Base-by-base conservation (phyloP, 1,140 invertebrate genomes). In the Parapsyche elsis region DNA sequence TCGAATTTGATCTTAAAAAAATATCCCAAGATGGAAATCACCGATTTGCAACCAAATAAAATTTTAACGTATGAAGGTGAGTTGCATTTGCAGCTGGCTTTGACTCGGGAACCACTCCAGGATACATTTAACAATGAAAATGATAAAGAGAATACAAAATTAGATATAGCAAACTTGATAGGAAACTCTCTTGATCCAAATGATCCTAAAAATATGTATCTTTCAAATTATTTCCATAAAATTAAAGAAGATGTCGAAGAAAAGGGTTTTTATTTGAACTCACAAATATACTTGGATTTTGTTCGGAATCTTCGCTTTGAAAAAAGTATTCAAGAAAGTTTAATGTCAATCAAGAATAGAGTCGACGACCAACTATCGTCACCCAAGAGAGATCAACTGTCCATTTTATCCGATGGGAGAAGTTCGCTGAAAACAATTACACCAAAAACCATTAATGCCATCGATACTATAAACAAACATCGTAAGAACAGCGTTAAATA, bases 401-500 rank as follows among this genome's bases (percentile, higher is more conserved):
- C 64, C 9, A 67, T 30, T 12, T 12, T 67, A 67, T 23, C 64
- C 9, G 24, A 14, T 26, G n/a, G 9, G 0, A 67, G 24, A 53
- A 53, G 10, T 67, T 12, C 23, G 14, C 12, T 67, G 10, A 26
- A 75, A 19, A 46, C n/a, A 19, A 46, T 19, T 46, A 30, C 14
- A 9, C 45, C 45, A 16, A 38, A 73, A 19, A 46, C 19, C 7
- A 5, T 73, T 10, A 73, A 23, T 46, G 71, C 19, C n/a, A n/a
- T 12, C 7, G 24, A 46, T 10, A 46, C n/a, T 9, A 73, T 73
- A 45, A 73, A 73, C 79, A 77, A 85, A 49, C 89, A 90, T 83
- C 86, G 90, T 74, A 87, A 87, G 79, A 87, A 86, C n/a, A 90
- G 91, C 0, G 85, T 86, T 67, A 88, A 89, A 76, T 89, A 87